phyloP scores from a whole-genome alignment of 1,140 invertebrate species.

The Idris sp. region DNA sequence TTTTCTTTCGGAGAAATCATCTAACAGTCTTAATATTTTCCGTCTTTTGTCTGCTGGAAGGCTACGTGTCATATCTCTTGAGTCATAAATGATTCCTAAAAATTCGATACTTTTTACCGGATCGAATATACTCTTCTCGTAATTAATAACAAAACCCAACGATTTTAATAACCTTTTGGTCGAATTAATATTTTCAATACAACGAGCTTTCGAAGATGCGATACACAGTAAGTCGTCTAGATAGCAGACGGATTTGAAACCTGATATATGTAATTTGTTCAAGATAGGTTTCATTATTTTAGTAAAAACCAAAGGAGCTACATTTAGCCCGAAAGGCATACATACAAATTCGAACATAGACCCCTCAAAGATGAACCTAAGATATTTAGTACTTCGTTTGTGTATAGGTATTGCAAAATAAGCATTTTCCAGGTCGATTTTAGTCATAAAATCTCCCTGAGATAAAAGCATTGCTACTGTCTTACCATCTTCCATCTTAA shows the following conservation, averaged over 20 bases:
- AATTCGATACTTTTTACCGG: constrained; percentile 1
- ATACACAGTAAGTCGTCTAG: constrained; percentile 15
- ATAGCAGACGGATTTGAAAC: constrained; percentile 9
- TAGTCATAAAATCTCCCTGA: constrained; percentile 9
- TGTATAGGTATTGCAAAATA: constrained; percentile 3
- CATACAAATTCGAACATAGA: constrained; percentile 5
- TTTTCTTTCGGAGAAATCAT: too few species aligned
- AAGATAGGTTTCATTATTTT: constrained; percentile 45
- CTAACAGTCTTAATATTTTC: too few species aligned
- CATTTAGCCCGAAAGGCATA: constrained; percentile 9
- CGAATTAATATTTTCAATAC: background rate
- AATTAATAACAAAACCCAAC: constrained; percentile 10
- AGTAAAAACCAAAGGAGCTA: constrained; percentile 47
- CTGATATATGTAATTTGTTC: background rate
- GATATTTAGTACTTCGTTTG: background rate
- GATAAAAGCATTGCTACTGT: constrained; percentile 1
- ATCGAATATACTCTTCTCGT: background rate
- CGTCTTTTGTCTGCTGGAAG: too few species aligned
- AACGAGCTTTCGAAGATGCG: background rate
- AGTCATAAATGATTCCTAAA: constrained; percentile 11
- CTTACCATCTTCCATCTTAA: constrained; percentile 16
- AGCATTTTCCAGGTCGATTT: constrained; percentile 11
- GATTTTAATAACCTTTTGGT: background rate
- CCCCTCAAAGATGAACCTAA: constrained; percentile 6
- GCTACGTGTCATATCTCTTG: background rate